These are phyloP conservation scores for Threskiornis aethiopicus DNA, from an alignment of 2,797 vertebrate species.

Conservation along the genomic window DNA sequence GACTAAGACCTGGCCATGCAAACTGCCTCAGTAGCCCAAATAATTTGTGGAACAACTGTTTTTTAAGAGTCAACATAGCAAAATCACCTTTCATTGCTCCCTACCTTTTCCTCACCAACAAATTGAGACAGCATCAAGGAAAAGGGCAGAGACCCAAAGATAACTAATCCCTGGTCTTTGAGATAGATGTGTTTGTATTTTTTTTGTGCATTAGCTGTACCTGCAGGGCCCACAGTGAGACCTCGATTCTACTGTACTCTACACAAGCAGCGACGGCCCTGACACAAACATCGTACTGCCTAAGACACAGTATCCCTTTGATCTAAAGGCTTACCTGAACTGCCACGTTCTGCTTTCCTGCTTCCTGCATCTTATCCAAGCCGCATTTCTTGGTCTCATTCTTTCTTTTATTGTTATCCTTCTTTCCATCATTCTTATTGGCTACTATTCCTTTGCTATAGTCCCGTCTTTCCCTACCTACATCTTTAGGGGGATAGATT, in stretches of 20 bases:
- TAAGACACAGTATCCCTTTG: neutral
- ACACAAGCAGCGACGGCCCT: neutral
- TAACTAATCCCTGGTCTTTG: neutral
- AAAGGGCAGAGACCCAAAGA: neutral
- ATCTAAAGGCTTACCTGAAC: conserved; percentile 81
- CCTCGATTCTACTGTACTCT: neutral
- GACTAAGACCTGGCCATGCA: fast-evolving
- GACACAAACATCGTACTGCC: neutral
- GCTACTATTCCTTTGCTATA: conserved; percentile 80
- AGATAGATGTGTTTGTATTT: neutral
- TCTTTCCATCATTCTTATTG: conserved; percentile 86
- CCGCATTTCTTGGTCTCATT: conserved; percentile 86
- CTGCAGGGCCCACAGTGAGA: neutral
- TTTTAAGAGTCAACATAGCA: neutral
- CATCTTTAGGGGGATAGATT: conserved; percentile 82
- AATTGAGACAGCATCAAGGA: neutral
- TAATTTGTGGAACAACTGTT: neutral
- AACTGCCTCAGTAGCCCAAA: neutral
- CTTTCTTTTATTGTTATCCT: conserved; percentile 91
- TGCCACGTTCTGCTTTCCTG: conserved; percentile 83
- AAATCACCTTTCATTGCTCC: neutral
- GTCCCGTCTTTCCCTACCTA: conserved; percentile 82
- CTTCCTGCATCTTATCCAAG: conserved; percentile 83
- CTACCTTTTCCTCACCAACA: neutral
- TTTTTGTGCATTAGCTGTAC: neutral